Conservation (phyloP, 1,140 invertebrate species). For the Luehdorfia chinensis region DNA sequence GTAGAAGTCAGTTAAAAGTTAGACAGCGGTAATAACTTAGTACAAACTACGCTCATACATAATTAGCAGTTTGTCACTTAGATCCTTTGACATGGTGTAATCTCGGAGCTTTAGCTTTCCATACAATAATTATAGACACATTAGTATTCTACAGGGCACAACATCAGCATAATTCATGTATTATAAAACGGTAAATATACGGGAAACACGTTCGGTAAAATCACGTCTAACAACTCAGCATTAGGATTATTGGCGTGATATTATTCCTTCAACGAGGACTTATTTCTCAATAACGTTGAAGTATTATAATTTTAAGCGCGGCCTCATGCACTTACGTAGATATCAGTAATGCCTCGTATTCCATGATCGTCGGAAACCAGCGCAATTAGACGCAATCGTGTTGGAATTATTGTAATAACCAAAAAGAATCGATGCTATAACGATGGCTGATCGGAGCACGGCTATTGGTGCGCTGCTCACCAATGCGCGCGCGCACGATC, state of each 20-base stretch:
- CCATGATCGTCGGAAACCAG: slow-evolving; percentile 57
- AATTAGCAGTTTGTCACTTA: slow-evolving; percentile 51
- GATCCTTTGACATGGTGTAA: slow-evolving; percentile 43
- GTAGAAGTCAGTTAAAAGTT: slow-evolving; percentile 1
- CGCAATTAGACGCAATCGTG: slow-evolving; percentile 71
- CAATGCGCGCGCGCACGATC: slow-evolving; percentile 67
- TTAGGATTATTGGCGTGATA: slow-evolving; percentile 53
- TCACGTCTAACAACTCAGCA: slow-evolving; percentile 51
- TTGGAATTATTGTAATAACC: slow-evolving; percentile 74
- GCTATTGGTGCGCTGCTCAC: slow-evolving; percentile 55
- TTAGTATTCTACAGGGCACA: slow-evolving; percentile 9
- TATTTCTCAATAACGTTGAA: slow-evolving; percentile 54
- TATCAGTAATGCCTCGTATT: slow-evolving; percentile 44
- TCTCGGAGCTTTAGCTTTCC: slow-evolving; percentile 37
- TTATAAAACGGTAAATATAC: slow-evolving; percentile 35
- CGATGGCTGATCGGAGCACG: slow-evolving; percentile 43
- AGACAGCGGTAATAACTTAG: slow-evolving; percentile 12
- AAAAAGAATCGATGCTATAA: slow-evolving; percentile 71
- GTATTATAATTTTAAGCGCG: slow-evolving; percentile 46
- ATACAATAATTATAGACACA: no score
- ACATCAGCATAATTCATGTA: no score
- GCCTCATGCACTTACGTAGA: slow-evolving; percentile 36
- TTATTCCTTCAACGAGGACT: slow-evolving; percentile 55
- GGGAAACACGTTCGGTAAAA: slow-evolving; percentile 56
- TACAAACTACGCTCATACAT: slow-evolving; percentile 23